Evolutionary conservation across 2,888 invertebrate genomes (phyloP).

Genomic region (Dascillus cervinus): DNA sequence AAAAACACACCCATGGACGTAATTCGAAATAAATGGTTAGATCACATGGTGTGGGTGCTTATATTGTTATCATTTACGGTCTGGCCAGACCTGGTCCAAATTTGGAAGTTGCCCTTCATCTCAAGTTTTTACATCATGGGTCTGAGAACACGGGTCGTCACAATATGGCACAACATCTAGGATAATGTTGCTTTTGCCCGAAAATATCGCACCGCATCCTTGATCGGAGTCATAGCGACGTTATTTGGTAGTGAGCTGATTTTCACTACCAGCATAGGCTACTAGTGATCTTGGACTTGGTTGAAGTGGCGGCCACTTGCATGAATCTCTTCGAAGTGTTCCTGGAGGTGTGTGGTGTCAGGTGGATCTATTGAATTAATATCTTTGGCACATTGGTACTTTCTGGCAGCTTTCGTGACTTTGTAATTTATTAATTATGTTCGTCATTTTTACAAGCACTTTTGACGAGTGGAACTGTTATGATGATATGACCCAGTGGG

Average conservation of each 20-base stretch:
- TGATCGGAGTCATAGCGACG: too few species aligned
- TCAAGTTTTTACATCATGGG: constrained; percentile 4
- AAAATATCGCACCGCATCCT: not conserved
- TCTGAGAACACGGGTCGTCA: constrained; percentile 1
- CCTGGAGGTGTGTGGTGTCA: constrained; percentile 5
- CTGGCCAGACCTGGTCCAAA: constrained; percentile 5
- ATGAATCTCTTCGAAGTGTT: constrained; percentile 2
- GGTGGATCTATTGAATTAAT: constrained; percentile 12
- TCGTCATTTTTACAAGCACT: constrained; percentile 3
- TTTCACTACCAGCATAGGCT: constrained; percentile 1
- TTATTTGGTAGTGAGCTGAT: not conserved
- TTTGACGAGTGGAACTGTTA: not conserved
- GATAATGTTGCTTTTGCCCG: not conserved
- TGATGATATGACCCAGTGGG: not conserved
- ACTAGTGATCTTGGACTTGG: not conserved
- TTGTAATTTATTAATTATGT: constrained; percentile 5
- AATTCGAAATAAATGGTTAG: not conserved
- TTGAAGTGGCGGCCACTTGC: constrained; percentile 2
- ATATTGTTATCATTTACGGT: constrained; percentile 3
- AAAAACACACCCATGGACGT: constrained; percentile 3
- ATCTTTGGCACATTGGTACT: constrained; percentile 11
- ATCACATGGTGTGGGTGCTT: constrained; percentile 4
- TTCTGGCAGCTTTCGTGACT: constrained; percentile 13
- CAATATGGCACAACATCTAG: constrained; percentile 1
- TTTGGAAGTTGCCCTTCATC: constrained; percentile 6